Base-by-base conservation (phyloP, 2,888 invertebrate genomes). In the Smittia aterrima region DNA sequence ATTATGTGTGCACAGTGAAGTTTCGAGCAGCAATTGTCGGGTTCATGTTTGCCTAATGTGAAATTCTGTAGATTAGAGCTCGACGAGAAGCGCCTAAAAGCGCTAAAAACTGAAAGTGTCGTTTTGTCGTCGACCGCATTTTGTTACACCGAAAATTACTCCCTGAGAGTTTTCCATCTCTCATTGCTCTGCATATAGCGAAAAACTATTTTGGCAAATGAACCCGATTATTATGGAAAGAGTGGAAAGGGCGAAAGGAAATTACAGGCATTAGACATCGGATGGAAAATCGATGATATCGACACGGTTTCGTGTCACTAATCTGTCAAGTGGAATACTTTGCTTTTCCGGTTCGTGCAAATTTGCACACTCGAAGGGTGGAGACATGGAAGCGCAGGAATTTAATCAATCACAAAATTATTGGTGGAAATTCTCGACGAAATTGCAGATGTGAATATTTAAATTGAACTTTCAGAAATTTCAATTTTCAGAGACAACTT, bases 251-350 rank as follows among this genome's bases (percentile, higher is more conserved):
- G n/a, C 11, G n/a, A 6, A 18, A n/a, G 58, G 22, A 58, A 58
- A 58, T 58, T 13, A 25, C 24, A 64, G 16, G 25, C 25, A 64
- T 64, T 64, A 64, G 64, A 64, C 27, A 53, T 72, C 24, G 13
- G n/a, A 18, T 18, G 25, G 70, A 18, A 54, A 70, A 70, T 58
- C 72, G 38, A 71, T 72, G 72, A 72, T 62, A 38, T 62, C 25
- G 27, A 27, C 27, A 72, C 72, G 20, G 62, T 54, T 62, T 25
- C 13, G 24, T 62, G 58, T 72, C 62, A 72, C 71, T 72, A 62
- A 72, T 62, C 72, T 54, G 32, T 72, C 72, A 72, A 72, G 72
- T 62, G 62, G 72, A 72, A 72, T n/a, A 72, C 13, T 18, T 20
- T 41, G 11, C 20, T 24, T 47, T 47, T 24, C 16, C 41, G n/a